Conservation (phyloP, 2,113 vertebrate species). For the Esox niger region DNA sequence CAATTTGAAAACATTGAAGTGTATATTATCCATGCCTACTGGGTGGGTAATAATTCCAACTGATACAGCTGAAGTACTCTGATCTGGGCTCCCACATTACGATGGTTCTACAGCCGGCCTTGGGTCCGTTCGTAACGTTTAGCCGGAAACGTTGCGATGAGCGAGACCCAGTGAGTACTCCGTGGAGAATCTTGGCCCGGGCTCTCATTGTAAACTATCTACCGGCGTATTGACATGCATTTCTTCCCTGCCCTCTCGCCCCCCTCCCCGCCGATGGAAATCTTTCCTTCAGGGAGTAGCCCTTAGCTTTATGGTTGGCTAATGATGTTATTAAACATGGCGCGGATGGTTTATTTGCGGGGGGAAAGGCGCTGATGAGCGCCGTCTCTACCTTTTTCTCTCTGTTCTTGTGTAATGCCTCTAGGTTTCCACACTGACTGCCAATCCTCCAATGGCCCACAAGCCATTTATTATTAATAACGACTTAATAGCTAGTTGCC, state of each 20-base stretch:
- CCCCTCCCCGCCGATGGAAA: neutral
- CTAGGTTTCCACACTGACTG: slow-evolving; percentile 2
- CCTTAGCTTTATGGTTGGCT: slow-evolving; percentile 15
- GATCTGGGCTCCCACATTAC: no score
- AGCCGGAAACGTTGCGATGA: no score
- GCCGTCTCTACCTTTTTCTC: no score
- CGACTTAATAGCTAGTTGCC: slow-evolving; percentile 35
- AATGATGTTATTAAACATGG: slow-evolving; percentile 28
- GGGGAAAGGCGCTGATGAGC: slow-evolving; percentile 11
- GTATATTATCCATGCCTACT: no score
- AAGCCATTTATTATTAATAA: slow-evolving; percentile 50
- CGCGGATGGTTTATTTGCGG: slow-evolving; percentile 2
- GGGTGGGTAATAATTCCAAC: no score
- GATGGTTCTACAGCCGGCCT: neutral
- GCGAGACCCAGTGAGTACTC: neutral
- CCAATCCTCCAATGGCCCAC: slow-evolving; percentile 25
- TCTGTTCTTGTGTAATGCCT: slow-evolving; percentile 13
- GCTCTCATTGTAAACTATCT: neutral
- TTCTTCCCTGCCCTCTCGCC: slow-evolving; percentile 1
- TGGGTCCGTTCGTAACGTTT: no score
- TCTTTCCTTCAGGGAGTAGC: neutral
- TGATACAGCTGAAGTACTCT: no score
- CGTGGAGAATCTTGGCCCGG: neutral
- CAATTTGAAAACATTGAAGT: no score
- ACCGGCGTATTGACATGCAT: slow-evolving; percentile 19